These are phyloP conservation scores for Myrmophylax atrothorax DNA, from an alignment of 2,113 vertebrate genomes.

Conservation along the genomic window DNA sequence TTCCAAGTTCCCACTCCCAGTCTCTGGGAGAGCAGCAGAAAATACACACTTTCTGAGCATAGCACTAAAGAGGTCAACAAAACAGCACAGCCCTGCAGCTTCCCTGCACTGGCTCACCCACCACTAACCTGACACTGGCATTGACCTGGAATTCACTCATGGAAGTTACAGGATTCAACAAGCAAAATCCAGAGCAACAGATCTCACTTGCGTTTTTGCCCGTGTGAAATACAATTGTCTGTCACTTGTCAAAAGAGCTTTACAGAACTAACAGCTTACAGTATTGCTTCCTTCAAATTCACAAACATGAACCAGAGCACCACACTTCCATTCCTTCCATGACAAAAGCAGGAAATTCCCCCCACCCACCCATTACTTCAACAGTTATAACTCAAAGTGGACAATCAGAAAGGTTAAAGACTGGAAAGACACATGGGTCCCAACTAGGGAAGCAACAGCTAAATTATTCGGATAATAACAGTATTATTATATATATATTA, in stretches of 20 bases:
- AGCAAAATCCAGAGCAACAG: background rate
- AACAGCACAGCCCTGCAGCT: background rate
- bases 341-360: constrained; percentile 14
- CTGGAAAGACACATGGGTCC: background rate
- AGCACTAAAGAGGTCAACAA: background rate
- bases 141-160: background rate
- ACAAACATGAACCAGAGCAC: background rate
- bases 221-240: background rate
- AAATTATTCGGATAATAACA: background rate
- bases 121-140: background rate
- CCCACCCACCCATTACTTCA: background rate
- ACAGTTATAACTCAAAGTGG: background rate
- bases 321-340: background rate
- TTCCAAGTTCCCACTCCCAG: constrained; percentile 24
- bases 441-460: background rate
- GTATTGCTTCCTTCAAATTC: background rate
- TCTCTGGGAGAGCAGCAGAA: background rate
- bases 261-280: background rate
- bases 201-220: background rate
- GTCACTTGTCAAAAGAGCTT: background rate
- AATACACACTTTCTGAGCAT: background rate
- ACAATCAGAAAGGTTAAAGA: background rate
- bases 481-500: no score
- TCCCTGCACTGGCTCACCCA: background rate
- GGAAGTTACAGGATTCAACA: background rate